Evolutionary conservation across 2,888 invertebrate species (phyloP), one percentile per base, ranked within the genome.

Genomic region (Drosophila recens): DNA sequence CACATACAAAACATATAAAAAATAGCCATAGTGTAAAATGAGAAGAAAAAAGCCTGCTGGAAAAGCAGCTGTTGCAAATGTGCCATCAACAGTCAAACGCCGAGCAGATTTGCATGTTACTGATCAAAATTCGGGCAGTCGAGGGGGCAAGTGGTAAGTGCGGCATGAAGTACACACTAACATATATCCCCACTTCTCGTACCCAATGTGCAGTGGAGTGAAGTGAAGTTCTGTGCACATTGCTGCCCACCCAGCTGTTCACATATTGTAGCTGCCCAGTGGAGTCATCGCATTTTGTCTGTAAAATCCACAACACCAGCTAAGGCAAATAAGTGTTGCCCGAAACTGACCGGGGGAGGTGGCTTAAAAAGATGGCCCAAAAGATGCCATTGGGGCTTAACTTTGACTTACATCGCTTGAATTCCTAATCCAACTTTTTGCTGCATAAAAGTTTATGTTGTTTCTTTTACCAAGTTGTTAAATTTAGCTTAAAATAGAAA

Each of bases 101-200:
- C 69, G 54, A 58, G 64, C 70, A 87, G 86, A 87, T 87, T 87
- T 87, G 78, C 88, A 87, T 87, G 80, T 78, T 80, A 52, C 83
- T 73, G 81, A 85, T 85, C 74, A 82, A 80, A 73, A 72, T 80
- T 65, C 64, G 66, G 63, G 51, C 10, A 43, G 36, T 52, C 30
- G 30, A 40, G 15, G 53, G 49, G 15, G 53, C 15, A 34, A 27
- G 33, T 56, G 40, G 49, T 11, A 64, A 57, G 56, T 49, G 48
- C 40, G 38, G 11, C 33, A 20, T 13, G 36, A 3, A 46, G 45
- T 53, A 43, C 15, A 27, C 15, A 58, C 20, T 5, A 4, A 46
- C 23, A 46, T 54, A 30, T 13, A 9, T 20, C 17, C 15, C 17
- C 36, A 42, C 40, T 42, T 3, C 15, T 6, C 10, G 13, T 13